Base-by-base conservation (phyloP, 2,888 invertebrate genomes). In the Plagiodera versicolora region DNA sequence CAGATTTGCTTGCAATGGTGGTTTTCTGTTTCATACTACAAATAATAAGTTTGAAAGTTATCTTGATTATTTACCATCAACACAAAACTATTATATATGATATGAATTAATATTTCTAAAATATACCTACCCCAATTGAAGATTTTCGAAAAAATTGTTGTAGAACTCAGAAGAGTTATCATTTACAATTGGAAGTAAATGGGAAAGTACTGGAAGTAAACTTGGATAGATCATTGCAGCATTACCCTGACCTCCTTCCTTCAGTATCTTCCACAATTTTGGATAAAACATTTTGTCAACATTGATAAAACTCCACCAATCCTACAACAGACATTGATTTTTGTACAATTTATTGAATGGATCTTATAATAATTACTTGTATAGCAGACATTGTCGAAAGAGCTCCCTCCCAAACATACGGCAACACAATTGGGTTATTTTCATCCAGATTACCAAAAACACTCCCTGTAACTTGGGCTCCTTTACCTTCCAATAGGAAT, bases 211-310 rank as follows among this genome's bases (percentile, higher is more conserved):
- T 9, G 93, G 92, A 57, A 94, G 80, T 58, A 95, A 78, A 77
- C 89, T 87, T 17, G 90, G 90, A 61, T 87, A 88, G 68, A 94
- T 84, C 6, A 86, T 83, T 54, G 83, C 80, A 8, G 93, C 92
- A 78, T 89, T 91, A 20, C 91, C 91, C 81, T 89, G 86, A 0
- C 91, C 94, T 52, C 90, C 92, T 72, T 85, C 85, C 65, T 84
- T 84, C 45, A 92, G 75, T 44, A 90, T 80, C 50, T 82, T 81
- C 78, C 85, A 87, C n/a, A 93, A 75, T 78, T 90, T 89, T 0
- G 90, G 88, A 60, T 89, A 78, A 32, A 94, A 83, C 1, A 88
- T 81, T 75, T 92, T 93, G 64, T 89, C 88, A 51, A 90, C 83
- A 73, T 89, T 91, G 3, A 93, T 81, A 71, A 86, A 83, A 44